These are phyloP conservation scores for Lithobates sylvaticus DNA, from an alignment of 2,797 vertebrate genomes.

Conservation along the genomic window DNA sequence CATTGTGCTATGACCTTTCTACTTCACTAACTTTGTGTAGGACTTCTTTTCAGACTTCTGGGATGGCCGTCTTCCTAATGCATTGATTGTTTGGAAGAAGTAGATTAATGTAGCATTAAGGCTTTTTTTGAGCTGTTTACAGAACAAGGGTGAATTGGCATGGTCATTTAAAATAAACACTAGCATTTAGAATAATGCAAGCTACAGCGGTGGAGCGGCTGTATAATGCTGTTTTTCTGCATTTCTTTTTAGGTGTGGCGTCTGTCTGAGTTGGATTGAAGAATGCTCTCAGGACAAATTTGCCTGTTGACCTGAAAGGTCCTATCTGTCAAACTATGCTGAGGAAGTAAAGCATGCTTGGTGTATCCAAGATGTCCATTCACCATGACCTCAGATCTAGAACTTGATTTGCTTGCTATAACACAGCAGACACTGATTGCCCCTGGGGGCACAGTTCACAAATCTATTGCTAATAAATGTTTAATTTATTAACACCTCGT, in stretches of 20 bases:
- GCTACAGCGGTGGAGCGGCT: slow-evolving; percentile 54
- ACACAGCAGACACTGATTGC: background rate
- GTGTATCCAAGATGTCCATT: background rate
- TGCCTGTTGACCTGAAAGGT: slow-evolving; percentile 54
- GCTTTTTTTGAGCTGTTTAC: slow-evolving; percentile 67
- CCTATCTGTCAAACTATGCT: slow-evolving; percentile 45
- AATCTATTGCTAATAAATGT: background rate
- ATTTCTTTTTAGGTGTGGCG: slow-evolving; percentile 38
- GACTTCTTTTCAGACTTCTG: slow-evolving; percentile 42
- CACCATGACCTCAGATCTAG: slow-evolving; percentile 23
- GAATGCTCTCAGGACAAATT: slow-evolving; percentile 53
- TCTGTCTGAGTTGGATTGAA: slow-evolving; percentile 17
- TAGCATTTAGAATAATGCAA: slow-evolving; percentile 62
- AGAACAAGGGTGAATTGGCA: slow-evolving; percentile 64
- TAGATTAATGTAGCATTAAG: slow-evolving; percentile 68
- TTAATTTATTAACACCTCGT: background rate
- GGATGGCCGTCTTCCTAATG: slow-evolving; percentile 51
- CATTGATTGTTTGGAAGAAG: slow-evolving; percentile 64
- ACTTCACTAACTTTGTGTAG: slow-evolving; percentile 56
- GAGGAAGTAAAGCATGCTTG: slow-evolving; percentile 36
- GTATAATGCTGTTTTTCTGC: slow-evolving; percentile 58
- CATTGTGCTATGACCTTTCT: slow-evolving; percentile 58
- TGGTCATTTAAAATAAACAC: slow-evolving; percentile 62
- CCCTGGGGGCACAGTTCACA: background rate
- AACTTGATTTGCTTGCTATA: slow-evolving; percentile 28